A percentile compares a stretch with the other conserved stretches of the same genome.
phyloP scores from a whole-genome alignment of 2,113 vertebrate genomes.

The Onychostruthus taczanowskii region DNA sequence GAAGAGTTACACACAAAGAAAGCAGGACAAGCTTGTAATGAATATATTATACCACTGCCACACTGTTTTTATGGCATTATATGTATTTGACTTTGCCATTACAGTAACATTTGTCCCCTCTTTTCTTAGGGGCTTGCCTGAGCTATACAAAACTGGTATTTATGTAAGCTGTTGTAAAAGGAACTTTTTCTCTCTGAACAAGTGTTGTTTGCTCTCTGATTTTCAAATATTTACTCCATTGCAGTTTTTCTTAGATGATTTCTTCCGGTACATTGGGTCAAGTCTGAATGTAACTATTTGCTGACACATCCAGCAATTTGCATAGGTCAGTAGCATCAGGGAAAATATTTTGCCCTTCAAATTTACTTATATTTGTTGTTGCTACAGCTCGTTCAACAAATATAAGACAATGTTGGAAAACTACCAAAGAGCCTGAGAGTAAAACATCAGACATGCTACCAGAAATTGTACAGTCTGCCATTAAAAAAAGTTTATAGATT shows the following conservation, averaged over 20 bases:
- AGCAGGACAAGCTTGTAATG: not conserved
- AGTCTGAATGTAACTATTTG: not conserved
- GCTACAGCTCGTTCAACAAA: not conserved
- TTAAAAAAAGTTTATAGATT: not conserved
- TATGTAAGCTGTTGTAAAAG: not conserved
- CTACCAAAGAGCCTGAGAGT: not conserved
- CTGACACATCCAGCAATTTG: constrained; percentile 5
- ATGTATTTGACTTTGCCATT: not conserved
- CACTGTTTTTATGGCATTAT: not conserved
- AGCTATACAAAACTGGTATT: not conserved
- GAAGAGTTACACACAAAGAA: not conserved
- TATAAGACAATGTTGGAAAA: not conserved
- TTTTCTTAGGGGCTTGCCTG: not conserved
- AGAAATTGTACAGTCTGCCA: not conserved
- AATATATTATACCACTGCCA: not conserved
- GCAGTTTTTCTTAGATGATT: not conserved
- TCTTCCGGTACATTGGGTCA: not conserved
- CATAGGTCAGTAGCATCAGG: not conserved
- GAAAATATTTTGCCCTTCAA: constrained; percentile 20
- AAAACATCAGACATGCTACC: not conserved
- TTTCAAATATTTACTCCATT: constrained; percentile 10
- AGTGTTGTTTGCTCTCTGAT: not conserved
- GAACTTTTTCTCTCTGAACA: not conserved
- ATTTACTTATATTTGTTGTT: constrained; percentile 1
- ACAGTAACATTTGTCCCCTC: not conserved